Evolutionary conservation across 2,113 vertebrate species (phyloP), one percentile per base, ranked within the genome.

Genomic region (Phainopepla nitens): DNA sequence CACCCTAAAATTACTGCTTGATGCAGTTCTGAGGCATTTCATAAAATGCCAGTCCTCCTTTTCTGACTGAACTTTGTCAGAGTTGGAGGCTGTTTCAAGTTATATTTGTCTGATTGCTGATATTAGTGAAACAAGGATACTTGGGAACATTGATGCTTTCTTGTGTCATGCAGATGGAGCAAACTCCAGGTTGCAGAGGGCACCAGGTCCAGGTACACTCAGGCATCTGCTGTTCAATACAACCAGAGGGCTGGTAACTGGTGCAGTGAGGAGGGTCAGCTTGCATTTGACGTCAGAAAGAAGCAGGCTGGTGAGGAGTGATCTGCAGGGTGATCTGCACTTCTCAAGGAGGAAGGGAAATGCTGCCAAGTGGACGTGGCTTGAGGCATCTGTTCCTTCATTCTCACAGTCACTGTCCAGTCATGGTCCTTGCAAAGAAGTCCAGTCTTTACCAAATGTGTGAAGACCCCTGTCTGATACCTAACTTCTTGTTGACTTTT

Each of bases 341-440:
- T 86, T 69, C 58, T 70, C 3, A 1, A 58, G 82, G 51, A 92
- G 69, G 47, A 73, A 75, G 47, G 35, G 61, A 50, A 94, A 53
- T 0, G 2, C 60, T 95, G 93, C 95, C 96, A 96, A 92, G 90
- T 96, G 93, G 93, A 95, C 39, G 2, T 45, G 76, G 82, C 71
- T 90, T 75, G 68, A 86, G 60, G 90, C 96, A 89, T 96, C 94
- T 96, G 88, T 91, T 95, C 89, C 68, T 81, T 87, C n/a, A 0
- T 89, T 89, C 83, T 87, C 23, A 1, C 54, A 58, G 66, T 82
- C 85, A 8, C 51, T 50, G 23, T 44, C 71, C 47, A 68, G 25
- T 72, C 57, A 15, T 8, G 36, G 36, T 76, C 62, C 53, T 79
- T 69, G 78, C 75, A 29, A 76, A 75, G 47, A 51, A 25, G 14